Base-by-base conservation (phyloP, 1,140 invertebrate species). In the Drosophila triauraria region DNA sequence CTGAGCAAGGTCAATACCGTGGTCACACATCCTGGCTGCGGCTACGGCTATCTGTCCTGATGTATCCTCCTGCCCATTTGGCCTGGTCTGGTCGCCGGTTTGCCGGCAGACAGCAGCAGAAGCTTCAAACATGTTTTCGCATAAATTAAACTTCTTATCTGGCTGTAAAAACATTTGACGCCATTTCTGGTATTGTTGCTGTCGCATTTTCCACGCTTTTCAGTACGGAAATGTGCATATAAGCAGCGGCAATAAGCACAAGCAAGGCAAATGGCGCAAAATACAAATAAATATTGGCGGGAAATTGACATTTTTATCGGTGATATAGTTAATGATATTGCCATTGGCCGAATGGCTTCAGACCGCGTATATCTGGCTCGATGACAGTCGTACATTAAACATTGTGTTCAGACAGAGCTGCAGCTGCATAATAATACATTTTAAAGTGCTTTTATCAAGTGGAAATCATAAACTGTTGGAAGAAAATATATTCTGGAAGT, bases 111-210 rank as follows among this genome's bases (percentile, higher is more conserved):
- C 27, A 38, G 12, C 27, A 43, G 12, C 64, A 50, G 50, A 59
- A 74, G 76, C 81, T 78, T 80, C 85, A 88, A 91, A 91, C 87
- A 91, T 91, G 88, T 84, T 91, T 91, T 91, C 88, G 87, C 87
- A 91, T 91, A 91, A 91, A 91, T 91, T 91, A 88, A 91, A 91
- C 83, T 91, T 91, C 87, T 91, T 91, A 91, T 91, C 87, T 83
- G 88, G 78, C 78, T 78, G 78, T 91, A 84, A 84, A 84, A 91
- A 91, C 88, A 91, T 88, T 85, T 88, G 84, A 88, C 75, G 81
- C 68, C 80, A 83, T 86, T 82, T 67, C 63, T 72, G 67, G 53
- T 68, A 60, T 64, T 61, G 76, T 64, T 80, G 60, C 46, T 38
- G 30, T 65, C 46, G 60, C 42, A 71, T 51, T 64, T 67, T 43